phyloP scores from a whole-genome alignment of 1,140 invertebrate species.

The Choristoneura fumiferana region DNA sequence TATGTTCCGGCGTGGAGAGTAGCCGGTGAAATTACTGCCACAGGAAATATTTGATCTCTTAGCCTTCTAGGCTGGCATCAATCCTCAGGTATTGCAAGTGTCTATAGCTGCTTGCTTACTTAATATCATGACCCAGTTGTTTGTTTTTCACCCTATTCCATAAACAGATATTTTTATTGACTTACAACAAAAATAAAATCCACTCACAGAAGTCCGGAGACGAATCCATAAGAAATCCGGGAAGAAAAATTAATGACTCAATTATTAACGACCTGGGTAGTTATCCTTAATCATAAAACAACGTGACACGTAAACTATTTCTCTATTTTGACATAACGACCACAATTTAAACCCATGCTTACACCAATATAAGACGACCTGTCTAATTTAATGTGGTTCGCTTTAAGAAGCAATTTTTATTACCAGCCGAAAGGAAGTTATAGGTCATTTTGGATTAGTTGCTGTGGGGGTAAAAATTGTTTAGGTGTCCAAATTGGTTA shows the following conservation, averaged over 20 bases:
- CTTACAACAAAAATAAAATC: not conserved
- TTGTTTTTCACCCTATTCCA: too few species aligned
- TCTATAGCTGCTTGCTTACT: too few species aligned
- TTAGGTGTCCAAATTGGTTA: constrained; percentile 36
- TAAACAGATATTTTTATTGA: too few species aligned
- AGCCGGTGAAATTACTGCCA: too few species aligned
- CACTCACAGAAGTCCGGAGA: not conserved
- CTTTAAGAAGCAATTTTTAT: not conserved
- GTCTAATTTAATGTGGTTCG: constrained; percentile 12
- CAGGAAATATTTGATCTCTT: too few species aligned
- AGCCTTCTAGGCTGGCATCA: too few species aligned
- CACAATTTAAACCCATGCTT: constrained; percentile 17
- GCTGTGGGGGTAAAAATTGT: constrained; percentile 28
- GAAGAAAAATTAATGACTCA: constrained; percentile 28
- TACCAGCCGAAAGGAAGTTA: not conserved
- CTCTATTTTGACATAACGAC: constrained; percentile 29
- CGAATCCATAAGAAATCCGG: not conserved
- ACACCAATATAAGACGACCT: constrained; percentile 20
- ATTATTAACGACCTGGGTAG: constrained; percentile 29
- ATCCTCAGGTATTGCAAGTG: too few species aligned
- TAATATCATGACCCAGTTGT: too few species aligned
- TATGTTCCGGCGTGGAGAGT: too few species aligned
- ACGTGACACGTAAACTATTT: constrained; percentile 28
- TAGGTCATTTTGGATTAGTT: constrained; percentile 23
- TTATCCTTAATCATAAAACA: constrained; percentile 23